Evolutionary conservation across 2,113 vertebrate species (phyloP), one percentile per base, ranked within the genome.

Genomic region (Microcebus griseorufus): DNA sequence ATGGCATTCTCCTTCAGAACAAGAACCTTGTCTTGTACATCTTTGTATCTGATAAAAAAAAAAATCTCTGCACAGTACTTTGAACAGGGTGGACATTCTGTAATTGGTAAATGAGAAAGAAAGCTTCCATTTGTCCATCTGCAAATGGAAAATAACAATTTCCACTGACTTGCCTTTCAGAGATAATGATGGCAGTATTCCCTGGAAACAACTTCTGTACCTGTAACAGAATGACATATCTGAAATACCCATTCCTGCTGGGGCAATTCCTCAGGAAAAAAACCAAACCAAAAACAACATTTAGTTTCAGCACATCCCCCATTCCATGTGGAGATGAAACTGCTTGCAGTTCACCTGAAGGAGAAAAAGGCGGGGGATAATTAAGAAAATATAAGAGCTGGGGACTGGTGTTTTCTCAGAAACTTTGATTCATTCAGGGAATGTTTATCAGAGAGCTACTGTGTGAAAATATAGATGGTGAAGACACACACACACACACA

Each of bases 71-170:
- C 93, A 78, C 42, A 79, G 86, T 94, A 64, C 94, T 94, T 81
- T 69, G 92, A 69, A 67, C 87, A 58, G 75, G 88, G 70, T 95
- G 72, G 76, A 81, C 90, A 73, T 78, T 92, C 76, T 93, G 55
- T 95, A 94, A 97, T 97, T 95, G 96, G 92, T 84, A 97, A 97
- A 97, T 92, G 89, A 97, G 80, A 96, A 88, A 91, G 97, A 62
- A 95, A 88, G 86, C 97, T 92, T 95, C 94, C 93, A 96, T 95
- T 89, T 85, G 95, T 91, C 91, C 91, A 84, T 94, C 85, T 86
- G 92, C 95, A 97, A 97, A 95, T 97, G 95, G 97, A 96, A 97
- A 97, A 95, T 93, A 96, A 94, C 95, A 83, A 93, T 96, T 96
- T 96, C 83, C 60, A 94, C 93, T 32, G 89, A 97, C 97, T 93